phyloP scores from a whole-genome alignment of 1,140 invertebrate species.

The Eciton burchellii region DNA sequence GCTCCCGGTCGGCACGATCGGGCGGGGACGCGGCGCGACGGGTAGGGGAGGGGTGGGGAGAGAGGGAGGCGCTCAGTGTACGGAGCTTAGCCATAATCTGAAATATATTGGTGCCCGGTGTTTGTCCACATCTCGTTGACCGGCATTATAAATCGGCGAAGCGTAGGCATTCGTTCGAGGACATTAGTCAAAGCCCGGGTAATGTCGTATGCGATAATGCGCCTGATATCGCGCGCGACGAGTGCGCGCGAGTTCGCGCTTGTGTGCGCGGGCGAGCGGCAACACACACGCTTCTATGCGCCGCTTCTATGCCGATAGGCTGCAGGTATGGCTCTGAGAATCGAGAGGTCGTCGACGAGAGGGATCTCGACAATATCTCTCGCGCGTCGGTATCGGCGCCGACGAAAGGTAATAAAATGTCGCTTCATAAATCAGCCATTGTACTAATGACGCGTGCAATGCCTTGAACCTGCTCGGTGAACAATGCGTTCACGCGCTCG shows the following conservation, averaged over 20 bases:
- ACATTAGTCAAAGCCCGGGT: slow-evolving; percentile 85
- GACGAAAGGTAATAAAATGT: slow-evolving; percentile 34
- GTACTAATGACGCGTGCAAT: slow-evolving; percentile 12
- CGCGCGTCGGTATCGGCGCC: slow-evolving; percentile 39
- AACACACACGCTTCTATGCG: background rate
- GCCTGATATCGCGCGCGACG: slow-evolving; percentile 80
- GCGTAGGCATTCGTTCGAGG: slow-evolving; percentile 85
- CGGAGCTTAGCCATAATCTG: slow-evolving; percentile 84
- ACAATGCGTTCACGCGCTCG: background rate
- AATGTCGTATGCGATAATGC: slow-evolving; percentile 85
- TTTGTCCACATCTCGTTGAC: slow-evolving; percentile 85
- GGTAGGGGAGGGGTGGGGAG: too few relatives aligned
- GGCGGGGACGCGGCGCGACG: slow-evolving; percentile 43
- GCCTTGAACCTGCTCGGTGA: background rate
- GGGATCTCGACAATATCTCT: slow-evolving; percentile 69
- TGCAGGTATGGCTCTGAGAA: slow-evolving; percentile 68
- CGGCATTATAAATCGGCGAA: slow-evolving; percentile 85
- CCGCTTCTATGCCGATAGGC: background rate
- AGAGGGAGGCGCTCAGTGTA: slow-evolving; percentile 32
- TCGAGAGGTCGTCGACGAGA: slow-evolving; percentile 74
- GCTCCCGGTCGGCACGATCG: slow-evolving; percentile 42
- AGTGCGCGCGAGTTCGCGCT: slow-evolving; percentile 69
- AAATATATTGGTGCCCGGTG: slow-evolving; percentile 85
- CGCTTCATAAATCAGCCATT: slow-evolving; percentile 54
- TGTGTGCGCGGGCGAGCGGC: slow-evolving; percentile 5